Conservation (phyloP, 2,797 vertebrate genomes). For the Anguilla obscura region DNA sequence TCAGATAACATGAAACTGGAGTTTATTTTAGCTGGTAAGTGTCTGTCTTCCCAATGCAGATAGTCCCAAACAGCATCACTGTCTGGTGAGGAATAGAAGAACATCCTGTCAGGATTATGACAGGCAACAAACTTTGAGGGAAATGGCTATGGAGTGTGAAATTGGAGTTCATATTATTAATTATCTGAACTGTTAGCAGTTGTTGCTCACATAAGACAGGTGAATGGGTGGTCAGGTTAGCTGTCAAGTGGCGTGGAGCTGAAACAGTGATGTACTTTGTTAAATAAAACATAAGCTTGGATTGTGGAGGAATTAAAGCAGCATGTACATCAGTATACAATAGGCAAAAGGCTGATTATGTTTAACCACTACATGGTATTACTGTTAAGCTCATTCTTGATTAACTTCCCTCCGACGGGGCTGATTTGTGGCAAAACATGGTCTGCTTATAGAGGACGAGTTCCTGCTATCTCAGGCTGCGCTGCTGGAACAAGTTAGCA, state of each 20-base stretch:
- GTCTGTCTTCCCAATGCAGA: not conserved
- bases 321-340: not conserved
- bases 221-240: no score
- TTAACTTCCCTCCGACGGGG: not conserved
- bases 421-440: not conserved
- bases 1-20: constrained; percentile 91
- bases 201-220: not conserved
- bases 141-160: not conserved
- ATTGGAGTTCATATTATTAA: not conserved
- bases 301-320: not conserved
- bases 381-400: not conserved
- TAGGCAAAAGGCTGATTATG: not conserved
- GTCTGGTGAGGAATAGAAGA: no score
- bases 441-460: constrained; percentile 79
- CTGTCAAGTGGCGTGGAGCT: no score
- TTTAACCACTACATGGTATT: not conserved
- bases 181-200: not conserved
- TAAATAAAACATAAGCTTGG: not conserved
- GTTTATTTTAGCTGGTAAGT: constrained; percentile 89
- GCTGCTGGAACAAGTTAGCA: constrained; percentile 86
- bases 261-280: not conserved
- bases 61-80: not conserved
- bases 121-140: not conserved
- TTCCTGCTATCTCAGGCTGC: constrained; percentile 81
- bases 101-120: not conserved